A percentile compares a stretch with the other conserved stretches of the same genome.
phyloP scores from a whole-genome alignment of 2,888 invertebrate species.

The Macaria liturata region DNA sequence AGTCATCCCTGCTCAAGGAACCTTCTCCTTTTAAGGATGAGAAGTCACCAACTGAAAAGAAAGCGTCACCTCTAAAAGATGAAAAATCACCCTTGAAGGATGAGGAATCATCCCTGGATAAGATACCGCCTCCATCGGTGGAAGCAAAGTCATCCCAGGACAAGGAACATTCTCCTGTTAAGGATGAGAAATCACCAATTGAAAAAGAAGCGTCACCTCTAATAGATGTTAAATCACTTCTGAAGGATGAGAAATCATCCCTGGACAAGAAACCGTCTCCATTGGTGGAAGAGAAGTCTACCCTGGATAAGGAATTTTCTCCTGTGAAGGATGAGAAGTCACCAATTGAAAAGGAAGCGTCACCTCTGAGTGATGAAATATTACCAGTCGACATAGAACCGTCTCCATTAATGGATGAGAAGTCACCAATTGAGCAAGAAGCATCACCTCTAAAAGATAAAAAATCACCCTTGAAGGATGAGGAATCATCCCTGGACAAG shows the following conservation, averaged over 20 bases:
- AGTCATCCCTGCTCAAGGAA: background rate
- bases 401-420: background rate
- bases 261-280: too few relatives aligned
- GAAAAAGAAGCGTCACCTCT: background rate
- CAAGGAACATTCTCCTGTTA: background rate
- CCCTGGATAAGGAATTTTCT: background rate
- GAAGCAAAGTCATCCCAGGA: background rate
- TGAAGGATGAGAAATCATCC: background rate
- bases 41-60: background rate
- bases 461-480: too few relatives aligned
- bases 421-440: background rate
- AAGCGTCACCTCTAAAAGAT: background rate
- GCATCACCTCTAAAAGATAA: too few relatives aligned
- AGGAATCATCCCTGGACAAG: too few relatives aligned
- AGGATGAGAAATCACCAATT: background rate
- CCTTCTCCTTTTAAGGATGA: background rate
- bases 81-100: background rate
- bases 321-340: background rate
- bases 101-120: background rate
- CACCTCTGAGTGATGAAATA: too few relatives aligned
- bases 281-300: too few relatives aligned
- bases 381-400: too few relatives aligned
- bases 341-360: background rate
- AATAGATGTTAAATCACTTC: background rate
- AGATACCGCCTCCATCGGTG: background rate